Conservation (phyloP, 2,797 vertebrate species). For the Heterohyrax brucei region DNA sequence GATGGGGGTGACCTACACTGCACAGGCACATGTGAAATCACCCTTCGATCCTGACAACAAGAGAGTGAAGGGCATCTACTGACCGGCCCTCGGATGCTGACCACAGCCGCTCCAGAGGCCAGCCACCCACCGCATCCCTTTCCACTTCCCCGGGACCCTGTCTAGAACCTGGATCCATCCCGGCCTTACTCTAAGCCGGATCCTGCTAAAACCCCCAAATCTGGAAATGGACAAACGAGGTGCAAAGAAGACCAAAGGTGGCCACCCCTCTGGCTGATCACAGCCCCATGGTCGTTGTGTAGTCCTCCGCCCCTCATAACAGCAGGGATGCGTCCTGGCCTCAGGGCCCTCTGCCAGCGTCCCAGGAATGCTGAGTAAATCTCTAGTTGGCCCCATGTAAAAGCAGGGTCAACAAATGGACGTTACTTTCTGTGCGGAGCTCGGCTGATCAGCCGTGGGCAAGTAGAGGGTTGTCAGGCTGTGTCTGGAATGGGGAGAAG, state of each 20-base stretch:
- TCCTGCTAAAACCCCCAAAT: neutral
- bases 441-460: rapidly evolving
- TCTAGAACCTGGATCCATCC: neutral
- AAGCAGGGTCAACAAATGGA: rapidly evolving
- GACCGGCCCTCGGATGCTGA: neutral
- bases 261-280: neutral
- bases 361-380: neutral
- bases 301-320: neutral
- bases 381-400: rapidly evolving
- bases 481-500: neutral
- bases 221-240: neutral
- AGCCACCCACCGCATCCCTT: rapidly evolving
- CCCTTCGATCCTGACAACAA: slow-evolving; percentile 97
- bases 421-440: rapidly evolving
- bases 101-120: rapidly evolving
- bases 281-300: neutral
- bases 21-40: slow-evolving; percentile 95
- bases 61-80: slow-evolving; percentile 96
- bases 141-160: rapidly evolving
- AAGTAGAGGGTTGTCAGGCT: too few relatives aligned
- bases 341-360: neutral
- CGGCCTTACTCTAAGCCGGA: neutral
- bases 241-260: neutral
- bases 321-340: neutral
- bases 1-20: slow-evolving; percentile 95